Evolutionary conservation across 2,113 vertebrate species (phyloP), one percentile per base, ranked within the genome.

Genomic region (Cryptotis parvus): DNA sequence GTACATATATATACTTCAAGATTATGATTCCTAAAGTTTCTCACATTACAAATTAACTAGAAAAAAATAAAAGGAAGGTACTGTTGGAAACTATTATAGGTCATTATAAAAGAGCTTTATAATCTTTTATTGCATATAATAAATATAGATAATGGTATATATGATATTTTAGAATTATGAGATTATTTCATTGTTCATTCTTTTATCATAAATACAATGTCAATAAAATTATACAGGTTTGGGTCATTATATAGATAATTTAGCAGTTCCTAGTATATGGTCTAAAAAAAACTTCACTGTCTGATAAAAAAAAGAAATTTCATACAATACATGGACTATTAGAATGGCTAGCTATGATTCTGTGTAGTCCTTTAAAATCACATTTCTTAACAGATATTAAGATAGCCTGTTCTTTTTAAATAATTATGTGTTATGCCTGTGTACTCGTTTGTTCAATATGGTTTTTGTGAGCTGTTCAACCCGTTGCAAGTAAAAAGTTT

Each of bases 1-100:
- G n/a, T n/a, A 78, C 45, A 49, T 68, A 73, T 49, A 49, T 49
- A 93, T 86, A 85, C 22, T 90, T 87, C 52, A 91, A 87, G n/a
- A 55, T 7, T 10, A 90, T 41, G 82, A 89, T 91, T 73, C 18
- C 26, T 73, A 72, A 45, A 49, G 68, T 37, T 15, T 87, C 37
- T 76, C 26, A 22, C 85, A 91, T 90, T 15, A 4, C n/a, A 33
- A 79, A 20, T 73, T 75, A 74, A 12, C 4, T 77, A 27, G 12
- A 83, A 16, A 80, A 77, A 77, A 78, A 65, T 31, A 66, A 3
- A 87, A 33, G 26, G n/a, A n/a, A n/a, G 31, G 1, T 16, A 87
- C 9, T 66, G 41, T 6, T 79, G 83, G 72, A 18, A 83, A 88
- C 16, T 18, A 41, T 27, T 39, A 24, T 35, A 89, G 31, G 82